A percentile compares a stretch with the other conserved stretches of the same genome.
Conservation (phyloP, 2,888 invertebrate species). For the Cosmia trapezina region DNA sequence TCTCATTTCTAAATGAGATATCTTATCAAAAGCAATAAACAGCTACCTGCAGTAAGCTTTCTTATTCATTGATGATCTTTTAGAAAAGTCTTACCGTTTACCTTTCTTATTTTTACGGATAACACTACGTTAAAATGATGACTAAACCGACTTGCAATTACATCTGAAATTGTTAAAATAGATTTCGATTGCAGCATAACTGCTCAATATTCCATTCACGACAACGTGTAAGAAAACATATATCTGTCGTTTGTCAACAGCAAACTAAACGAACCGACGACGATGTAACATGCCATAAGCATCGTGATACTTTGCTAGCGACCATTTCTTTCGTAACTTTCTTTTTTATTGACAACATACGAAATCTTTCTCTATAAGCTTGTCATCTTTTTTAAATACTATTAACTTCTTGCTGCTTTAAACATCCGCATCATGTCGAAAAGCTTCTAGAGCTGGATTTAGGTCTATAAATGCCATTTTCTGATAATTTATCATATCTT, state of each 20-base stretch:
- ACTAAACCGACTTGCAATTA: neutral
- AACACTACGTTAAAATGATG: neutral
- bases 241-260: constrained; percentile 14
- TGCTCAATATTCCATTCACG: constrained; percentile 15
- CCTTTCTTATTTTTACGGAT: neutral
- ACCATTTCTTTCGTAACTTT: constrained; percentile 49
- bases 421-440: neutral
- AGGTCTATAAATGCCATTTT: neutral
- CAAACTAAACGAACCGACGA: neutral
- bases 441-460: neutral
- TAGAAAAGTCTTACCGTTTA: neutral
- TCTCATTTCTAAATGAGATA: too few relatives aligned
- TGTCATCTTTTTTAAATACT: constrained; percentile 38
- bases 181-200: neutral
- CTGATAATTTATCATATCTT: constrained; percentile 5
- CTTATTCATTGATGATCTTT: neutral
- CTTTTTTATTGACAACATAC: constrained; percentile 51
- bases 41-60: neutral
- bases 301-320: constrained; percentile 24
- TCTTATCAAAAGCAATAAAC: neutral
- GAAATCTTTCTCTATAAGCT: constrained; percentile 31
- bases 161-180: neutral
- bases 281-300: constrained; percentile 43
- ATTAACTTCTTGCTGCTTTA: constrained; percentile 10
- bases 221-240: constrained; percentile 16